Percentiles rank a stretch among this genome's conserved stretches.
phyloP scores from a whole-genome alignment of 2,888 invertebrate genomes.

The Ophonus ardosiacus region DNA sequence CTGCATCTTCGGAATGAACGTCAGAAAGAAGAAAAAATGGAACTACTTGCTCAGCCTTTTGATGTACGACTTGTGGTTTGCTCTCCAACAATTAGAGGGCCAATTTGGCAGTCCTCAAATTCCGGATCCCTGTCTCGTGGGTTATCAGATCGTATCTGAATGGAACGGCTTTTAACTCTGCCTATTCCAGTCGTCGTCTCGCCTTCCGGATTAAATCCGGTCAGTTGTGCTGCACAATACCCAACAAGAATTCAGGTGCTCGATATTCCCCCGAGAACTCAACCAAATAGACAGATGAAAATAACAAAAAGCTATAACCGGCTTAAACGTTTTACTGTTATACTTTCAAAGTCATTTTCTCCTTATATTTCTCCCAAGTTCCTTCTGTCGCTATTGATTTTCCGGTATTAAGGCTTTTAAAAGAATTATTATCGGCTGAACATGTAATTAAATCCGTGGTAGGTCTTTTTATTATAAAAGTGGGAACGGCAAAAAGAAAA shows the following conservation, averaged over 20 bases:
- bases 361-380: constrained; percentile 39
- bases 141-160: constrained; percentile 36
- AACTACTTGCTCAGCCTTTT: no score
- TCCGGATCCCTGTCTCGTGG: not conserved
- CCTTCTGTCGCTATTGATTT: constrained; percentile 37
- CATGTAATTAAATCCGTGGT: constrained; percentile 45
- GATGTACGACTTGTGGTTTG: not conserved
- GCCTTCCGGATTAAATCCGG: constrained; percentile 49
- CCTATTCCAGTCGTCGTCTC: constrained; percentile 50
- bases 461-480: constrained; percentile 17
- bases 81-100: not conserved
- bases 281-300: constrained; percentile 51
- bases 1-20: no score
- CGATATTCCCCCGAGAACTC: constrained; percentile 51
- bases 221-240: constrained; percentile 56
- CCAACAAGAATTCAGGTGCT: constrained; percentile 52
- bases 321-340: constrained; percentile 62
- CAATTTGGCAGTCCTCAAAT: not conserved
- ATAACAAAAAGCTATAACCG: constrained; percentile 55
- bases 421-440: constrained; percentile 54
- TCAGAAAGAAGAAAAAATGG: no score
- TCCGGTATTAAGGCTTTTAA: constrained; percentile 51
- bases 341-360: constrained; percentile 62
- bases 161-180: constrained; percentile 57
- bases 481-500: constrained; percentile 1